Base-by-base conservation (phyloP, 2,888 invertebrate genomes). In the Bellardia pandia region DNA sequence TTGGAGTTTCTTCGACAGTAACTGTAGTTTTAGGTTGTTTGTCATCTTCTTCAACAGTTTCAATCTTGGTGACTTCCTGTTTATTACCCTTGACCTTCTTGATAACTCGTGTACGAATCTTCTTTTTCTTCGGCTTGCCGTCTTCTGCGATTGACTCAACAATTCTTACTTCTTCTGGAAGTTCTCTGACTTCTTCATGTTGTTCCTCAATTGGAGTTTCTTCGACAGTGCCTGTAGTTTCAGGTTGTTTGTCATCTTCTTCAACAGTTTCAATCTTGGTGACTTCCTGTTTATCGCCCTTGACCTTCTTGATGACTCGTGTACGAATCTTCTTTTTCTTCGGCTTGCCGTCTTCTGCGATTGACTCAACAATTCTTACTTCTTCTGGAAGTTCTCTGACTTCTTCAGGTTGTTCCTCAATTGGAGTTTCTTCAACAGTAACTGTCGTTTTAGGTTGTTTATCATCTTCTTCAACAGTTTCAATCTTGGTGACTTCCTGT, bases 11-110 rank as follows among this genome's bases (percentile, higher is more conserved):
- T 84, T 90, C 91, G 51, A 90, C 90, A 6, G 89, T 89, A 0
- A 93, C 89, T 0, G 91, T 92, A 1, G 91, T 93, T 86, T 92
- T 89, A 0, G 94, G 94, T 88, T 91, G 88, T 86, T 92, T 91
- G 14, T 90, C 91, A 45, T 92, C 92, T 86, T 92, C 92, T 79
- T 92, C 90, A 11, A 91, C 89, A 0, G 91, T 93, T 91, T 91
- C 88, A 37, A 92, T 92, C 89, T 92, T 91, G 13, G 92, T 92
- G 1, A 91, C 89, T 90, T 92, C 91, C 71, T 88, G 87, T 48
- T 87, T 88, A 53, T 56, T 84, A 66, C 87, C 88, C 84, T 88
- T 88, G 2, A 86, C 71, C 76, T 88, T 89, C 71, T 89, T 89
- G 45, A 89, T 89, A 0, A 89, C 84, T 8, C 89, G 88, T 30